Conservation (phyloP, 2,113 vertebrate species). For the Elanoides forficatus region DNA sequence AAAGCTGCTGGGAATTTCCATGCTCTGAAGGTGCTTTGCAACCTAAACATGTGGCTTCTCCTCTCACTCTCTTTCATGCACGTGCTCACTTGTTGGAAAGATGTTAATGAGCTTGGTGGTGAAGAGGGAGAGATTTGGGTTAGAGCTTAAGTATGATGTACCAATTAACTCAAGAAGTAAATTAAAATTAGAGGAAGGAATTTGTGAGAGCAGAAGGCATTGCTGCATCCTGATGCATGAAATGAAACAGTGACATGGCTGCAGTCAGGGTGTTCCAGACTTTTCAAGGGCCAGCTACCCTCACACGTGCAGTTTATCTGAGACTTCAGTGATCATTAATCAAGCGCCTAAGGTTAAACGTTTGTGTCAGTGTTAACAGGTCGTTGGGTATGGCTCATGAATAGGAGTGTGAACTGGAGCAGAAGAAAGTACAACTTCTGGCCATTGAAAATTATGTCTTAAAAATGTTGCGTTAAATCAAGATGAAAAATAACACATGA, state of each 20-base stretch:
- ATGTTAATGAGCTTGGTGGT: background rate
- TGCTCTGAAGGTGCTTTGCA: background rate
- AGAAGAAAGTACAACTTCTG: background rate
- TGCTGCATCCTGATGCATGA: background rate
- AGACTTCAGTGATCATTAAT: background rate
- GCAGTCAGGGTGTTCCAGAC: background rate
- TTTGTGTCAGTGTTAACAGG: background rate
- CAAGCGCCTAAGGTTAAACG: background rate
- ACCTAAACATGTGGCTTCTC: background rate
- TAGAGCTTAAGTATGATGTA: background rate
- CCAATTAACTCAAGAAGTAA: background rate
- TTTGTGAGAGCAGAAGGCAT: background rate
- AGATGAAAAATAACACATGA: background rate
- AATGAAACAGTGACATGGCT: background rate
- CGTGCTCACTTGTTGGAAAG: background rate
- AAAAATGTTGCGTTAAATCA: background rate
- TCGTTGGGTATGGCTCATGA: background rate
- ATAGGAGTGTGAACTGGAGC: background rate
- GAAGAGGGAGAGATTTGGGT: background rate
- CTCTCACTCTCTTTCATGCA: background rate
- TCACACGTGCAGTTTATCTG: background rate
- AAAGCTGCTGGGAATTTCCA: background rate
- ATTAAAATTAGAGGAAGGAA: background rate
- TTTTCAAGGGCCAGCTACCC: background rate
- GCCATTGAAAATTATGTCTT: background rate